These are phyloP conservation scores for Vollenhovia emeryi DNA, from an alignment of 1,140 invertebrate genomes.

Conservation along the genomic window DNA sequence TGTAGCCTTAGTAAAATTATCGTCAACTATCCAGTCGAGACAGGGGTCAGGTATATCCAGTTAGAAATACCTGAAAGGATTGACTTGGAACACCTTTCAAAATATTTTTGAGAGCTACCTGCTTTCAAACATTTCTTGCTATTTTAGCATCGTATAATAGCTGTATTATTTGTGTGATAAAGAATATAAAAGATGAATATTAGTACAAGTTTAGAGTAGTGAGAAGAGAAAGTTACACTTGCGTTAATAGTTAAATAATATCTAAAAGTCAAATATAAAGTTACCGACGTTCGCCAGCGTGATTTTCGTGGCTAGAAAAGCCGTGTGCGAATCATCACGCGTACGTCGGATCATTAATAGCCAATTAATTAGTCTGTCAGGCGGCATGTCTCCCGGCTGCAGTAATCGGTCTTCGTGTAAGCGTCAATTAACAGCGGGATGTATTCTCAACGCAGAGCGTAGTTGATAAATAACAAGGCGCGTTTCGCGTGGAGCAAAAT, in stretches of 20 bases:
- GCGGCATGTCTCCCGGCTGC: neutral
- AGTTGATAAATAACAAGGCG: slow-evolving; percentile 42
- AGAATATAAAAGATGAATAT: neutral
- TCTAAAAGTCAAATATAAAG: neutral
- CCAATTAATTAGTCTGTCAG: slow-evolving; percentile 50
- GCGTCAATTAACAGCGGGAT: slow-evolving; percentile 30
- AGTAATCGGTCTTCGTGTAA: slow-evolving; percentile 50
- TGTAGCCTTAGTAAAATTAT: neutral
- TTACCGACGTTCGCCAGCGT: neutral
- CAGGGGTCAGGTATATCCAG: too few species aligned
- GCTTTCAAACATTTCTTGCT: neutral
- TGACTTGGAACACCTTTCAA: neutral
- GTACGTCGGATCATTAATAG: slow-evolving; percentile 29
- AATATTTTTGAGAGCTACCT: neutral
- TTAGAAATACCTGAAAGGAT: neutral
- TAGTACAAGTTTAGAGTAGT: neutral
- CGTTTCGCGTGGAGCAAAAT: slow-evolving; percentile 10
- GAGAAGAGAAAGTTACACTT: neutral
- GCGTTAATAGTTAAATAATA: neutral
- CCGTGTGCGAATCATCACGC: slow-evolving; percentile 17
- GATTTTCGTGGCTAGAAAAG: neutral
- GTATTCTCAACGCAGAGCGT: slow-evolving; percentile 31
- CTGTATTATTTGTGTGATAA: neutral
- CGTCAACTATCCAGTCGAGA: neutral
- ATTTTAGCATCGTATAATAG: neutral